These are phyloP conservation scores for Geococcyx californianus DNA, from an alignment of 2,113 vertebrate species.

Conservation along the genomic window DNA sequence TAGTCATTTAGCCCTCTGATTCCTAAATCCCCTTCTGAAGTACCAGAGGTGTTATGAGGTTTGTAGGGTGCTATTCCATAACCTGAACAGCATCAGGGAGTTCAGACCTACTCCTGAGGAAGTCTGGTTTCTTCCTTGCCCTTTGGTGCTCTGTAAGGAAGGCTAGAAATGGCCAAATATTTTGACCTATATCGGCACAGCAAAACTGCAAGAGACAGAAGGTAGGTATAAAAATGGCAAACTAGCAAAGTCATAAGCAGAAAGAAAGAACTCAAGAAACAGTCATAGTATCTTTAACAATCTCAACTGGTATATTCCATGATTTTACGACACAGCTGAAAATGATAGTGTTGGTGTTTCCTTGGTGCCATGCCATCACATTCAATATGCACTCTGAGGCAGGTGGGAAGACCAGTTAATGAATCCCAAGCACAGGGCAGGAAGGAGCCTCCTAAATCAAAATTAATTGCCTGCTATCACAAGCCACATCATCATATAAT, in stretches of 20 bases:
- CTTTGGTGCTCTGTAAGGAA: background rate
- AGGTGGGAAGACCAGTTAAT: background rate
- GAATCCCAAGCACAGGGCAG: background rate
- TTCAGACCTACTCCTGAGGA: background rate
- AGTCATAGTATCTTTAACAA: background rate
- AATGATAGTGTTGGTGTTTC: background rate
- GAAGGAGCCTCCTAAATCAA: conserved; percentile 33
- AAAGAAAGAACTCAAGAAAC: background rate
- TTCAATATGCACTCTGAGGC: background rate
- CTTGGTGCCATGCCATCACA: background rate
- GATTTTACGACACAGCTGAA: background rate
- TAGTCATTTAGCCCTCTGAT: background rate
- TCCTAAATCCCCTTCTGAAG: background rate
- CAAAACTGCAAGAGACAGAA: background rate
- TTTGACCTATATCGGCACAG: background rate
- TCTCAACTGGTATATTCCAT: background rate
- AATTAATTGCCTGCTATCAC: conserved; percentile 42
- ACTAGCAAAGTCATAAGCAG: background rate
- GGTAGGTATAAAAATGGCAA: background rate
- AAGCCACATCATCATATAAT: conserved; percentile 21
- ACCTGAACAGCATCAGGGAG: background rate
- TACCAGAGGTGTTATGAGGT: background rate
- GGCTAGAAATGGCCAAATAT: background rate
- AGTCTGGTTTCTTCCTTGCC: background rate
- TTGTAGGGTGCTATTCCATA: background rate